Evolutionary conservation across 1,140 invertebrate genomes (phyloP), one percentile per base, ranked within the genome.

Genomic region (Neodiprion fabricii): DNA sequence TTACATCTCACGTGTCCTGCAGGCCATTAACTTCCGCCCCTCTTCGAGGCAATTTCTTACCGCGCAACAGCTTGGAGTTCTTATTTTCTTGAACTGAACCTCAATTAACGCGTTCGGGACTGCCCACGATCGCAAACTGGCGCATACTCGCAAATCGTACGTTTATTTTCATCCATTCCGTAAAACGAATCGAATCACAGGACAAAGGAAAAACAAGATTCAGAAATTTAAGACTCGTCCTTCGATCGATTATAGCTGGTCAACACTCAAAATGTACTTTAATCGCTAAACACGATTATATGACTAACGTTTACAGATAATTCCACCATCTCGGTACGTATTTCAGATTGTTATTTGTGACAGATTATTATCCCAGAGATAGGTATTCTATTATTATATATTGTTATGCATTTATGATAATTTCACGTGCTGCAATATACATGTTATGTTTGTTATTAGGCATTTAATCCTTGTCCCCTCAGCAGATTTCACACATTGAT

Each of bases 61-160:
- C 53, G 53, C 53, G 53, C 53, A 61, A 14, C 53, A 61, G 53
- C n/a, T 40, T 40, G 28, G 28, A 40, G 53, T 5, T 61, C 4
- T 61, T 61, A 61, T 61, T 61, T 61, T 61, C 53, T 61, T 61
- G 4, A 61, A 61, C 53, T 61, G 53, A 61, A 61, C 53, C 28
- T 61, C 5, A 61, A 61, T 61, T 61, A 61, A 61, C 53, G 9
- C 53, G 53, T 61, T 8, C 53, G 53, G 53, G 53, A 40, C 53
- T 61, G 53, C 53, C 53, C 53, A 61, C 53, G 53, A 61, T 61
- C 53, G 4, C 53, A 17, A 61, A 61, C 53, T 17, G 9, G n/a
- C 53, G 11, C 11, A 12, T 61, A 61, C 53, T 61, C n/a, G 53
- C 53, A 17, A 17, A 61, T 61, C 53, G 28, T 61, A 14, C 53